Evolutionary conservation across 2,888 invertebrate species (phyloP), one percentile per base, ranked within the genome.

Genomic region (Nudaria mundana): DNA sequence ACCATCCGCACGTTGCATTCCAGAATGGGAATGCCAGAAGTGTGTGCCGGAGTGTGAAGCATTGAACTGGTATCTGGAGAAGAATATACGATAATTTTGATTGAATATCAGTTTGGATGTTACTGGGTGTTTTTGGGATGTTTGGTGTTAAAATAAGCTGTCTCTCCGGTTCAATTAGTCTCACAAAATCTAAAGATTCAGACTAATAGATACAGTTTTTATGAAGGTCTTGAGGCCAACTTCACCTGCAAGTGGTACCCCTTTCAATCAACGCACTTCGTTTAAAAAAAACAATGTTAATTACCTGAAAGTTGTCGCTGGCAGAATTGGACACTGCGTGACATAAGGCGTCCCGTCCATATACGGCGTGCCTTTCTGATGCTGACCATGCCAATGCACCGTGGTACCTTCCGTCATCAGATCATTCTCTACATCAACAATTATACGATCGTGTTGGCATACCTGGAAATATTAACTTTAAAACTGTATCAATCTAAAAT

Each of bases 331-430:
- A 53, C 96, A 96, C 76, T 97, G 97, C 0, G 96, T 95, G 5
- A 97, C 91, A 48, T 92, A 93, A 0, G 97, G 96, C 0, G 96
- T 96, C 0, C 97, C 97, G 54, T 97, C 97, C 96, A 96, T 96
- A 68, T 94, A 96, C 0, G 96, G 96, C 0, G 93, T 93, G 0
- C 91, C 91, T 35, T 84, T 81, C 76, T 96, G 95, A 66, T 96
- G 96, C 65, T 95, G 92, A 0, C 98, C 97, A 66, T 98, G 98
- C 97, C 97, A 98, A 68, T 98, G 98, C 12, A 98, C 92, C 0
- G 94, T 93, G 0, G 96, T 96, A 13, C 93, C 94, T 69, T 96
- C 96, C 0, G 94, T 93, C 66, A 93, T 90, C 73, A 97, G 72
- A 44, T 91, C 90, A 68, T 98, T 98, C 50, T 92, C 91, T 5